These are phyloP conservation scores for Sacculina carcini DNA, from an alignment of 2,888 invertebrate species.

Conservation along the genomic window DNA sequence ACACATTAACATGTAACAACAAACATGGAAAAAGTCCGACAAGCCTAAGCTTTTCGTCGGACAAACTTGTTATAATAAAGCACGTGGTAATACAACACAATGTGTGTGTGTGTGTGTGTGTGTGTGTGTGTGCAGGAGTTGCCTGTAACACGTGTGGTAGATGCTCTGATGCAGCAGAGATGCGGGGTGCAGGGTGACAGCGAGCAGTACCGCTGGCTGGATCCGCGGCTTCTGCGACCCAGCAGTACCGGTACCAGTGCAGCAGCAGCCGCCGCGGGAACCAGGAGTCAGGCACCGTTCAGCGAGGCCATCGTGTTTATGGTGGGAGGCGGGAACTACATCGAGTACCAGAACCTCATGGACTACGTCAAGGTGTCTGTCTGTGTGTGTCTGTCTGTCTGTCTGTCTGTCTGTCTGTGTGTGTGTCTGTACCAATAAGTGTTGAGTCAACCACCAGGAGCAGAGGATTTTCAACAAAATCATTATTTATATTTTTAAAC, in stretches of 20 bases:
- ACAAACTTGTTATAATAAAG: too few relatives aligned
- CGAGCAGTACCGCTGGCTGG: slow-evolving; percentile 74
- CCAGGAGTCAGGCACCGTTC: slow-evolving; percentile 29
- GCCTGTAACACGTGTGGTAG: slow-evolving; percentile 77
- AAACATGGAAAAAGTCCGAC: too few relatives aligned
- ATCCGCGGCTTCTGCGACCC: slow-evolving; percentile 66
- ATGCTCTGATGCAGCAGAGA: slow-evolving; percentile 58
- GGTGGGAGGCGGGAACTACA: slow-evolving; percentile 88
- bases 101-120: neutral
- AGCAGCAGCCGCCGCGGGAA: slow-evolving; percentile 11
- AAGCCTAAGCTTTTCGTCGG: too few relatives aligned
- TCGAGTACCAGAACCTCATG: slow-evolving; percentile 92
- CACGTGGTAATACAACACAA: too few relatives aligned
- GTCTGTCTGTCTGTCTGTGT: neutral
- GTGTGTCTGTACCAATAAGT: slow-evolving; percentile 8
- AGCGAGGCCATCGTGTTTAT: slow-evolving; percentile 63
- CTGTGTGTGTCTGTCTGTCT: neutral
- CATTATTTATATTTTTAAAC: too few relatives aligned
- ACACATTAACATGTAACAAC: too few relatives aligned
- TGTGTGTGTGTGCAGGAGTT: slow-evolving; percentile 39
- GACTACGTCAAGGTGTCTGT: slow-evolving; percentile 57
- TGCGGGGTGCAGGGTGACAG: slow-evolving; percentile 36
- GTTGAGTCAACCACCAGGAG: slow-evolving; percentile 6
- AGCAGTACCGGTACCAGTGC: too few relatives aligned
- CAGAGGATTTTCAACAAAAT: too few relatives aligned